These are phyloP conservation scores for Mesitornis unicolor DNA, from an alignment of 2,113 vertebrate species.

Conservation along the genomic window DNA sequence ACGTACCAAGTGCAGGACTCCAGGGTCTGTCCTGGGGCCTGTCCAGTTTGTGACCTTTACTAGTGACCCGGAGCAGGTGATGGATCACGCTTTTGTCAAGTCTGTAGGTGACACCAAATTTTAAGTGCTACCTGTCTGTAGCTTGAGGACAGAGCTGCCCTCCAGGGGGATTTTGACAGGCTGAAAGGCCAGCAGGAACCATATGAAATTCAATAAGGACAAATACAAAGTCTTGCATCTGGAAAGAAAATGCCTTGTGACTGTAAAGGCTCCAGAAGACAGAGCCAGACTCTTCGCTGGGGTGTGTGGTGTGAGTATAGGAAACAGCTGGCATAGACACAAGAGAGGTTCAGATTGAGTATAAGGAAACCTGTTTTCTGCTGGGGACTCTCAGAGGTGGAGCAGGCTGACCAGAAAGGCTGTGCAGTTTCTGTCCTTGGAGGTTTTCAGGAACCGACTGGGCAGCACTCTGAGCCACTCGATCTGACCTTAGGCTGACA, in stretches of 20 bases:
- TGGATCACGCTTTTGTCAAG: neutral
- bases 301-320: neutral
- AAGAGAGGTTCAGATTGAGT: neutral
- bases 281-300: neutral
- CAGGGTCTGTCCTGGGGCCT: neutral
- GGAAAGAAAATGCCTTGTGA: neutral
- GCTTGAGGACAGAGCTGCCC: neutral
- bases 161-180: neutral
- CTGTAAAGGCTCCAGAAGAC: neutral
- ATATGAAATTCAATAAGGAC: rapidly evolving
- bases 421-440: neutral
- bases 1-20: neutral
- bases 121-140: neutral
- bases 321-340: neutral
- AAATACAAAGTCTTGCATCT: neutral
- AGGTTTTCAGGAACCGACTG: neutral
- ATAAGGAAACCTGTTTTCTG: neutral
- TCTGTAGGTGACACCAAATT: neutral
- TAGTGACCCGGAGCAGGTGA: neutral
- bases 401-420: neutral
- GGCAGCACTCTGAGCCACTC: neutral
- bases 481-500: neutral
- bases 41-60: neutral
- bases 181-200: neutral
- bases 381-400: neutral